These are phyloP conservation scores for Yponomeuta plumbellus DNA, from an alignment of 2,888 invertebrate genomes.

Conservation along the genomic window DNA sequence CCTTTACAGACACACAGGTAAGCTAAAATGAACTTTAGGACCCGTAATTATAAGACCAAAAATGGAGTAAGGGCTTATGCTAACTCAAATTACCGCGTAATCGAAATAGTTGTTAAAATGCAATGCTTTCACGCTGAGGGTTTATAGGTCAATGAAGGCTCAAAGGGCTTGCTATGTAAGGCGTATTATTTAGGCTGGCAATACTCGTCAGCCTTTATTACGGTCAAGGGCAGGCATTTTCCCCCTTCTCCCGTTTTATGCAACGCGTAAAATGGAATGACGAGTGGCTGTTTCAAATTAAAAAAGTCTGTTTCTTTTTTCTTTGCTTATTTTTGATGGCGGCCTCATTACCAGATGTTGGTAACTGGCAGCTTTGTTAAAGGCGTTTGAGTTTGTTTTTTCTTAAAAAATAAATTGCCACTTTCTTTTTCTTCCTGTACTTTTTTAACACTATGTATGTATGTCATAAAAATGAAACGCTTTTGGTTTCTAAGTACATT, in stretches of 20 bases:
- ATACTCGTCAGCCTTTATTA: constrained; percentile 9
- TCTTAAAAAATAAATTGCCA: too few species aligned
- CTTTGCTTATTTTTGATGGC: not conserved
- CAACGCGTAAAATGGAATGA: constrained; percentile 1
- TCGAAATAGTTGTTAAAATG: constrained; percentile 18
- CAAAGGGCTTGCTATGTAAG: not conserved
- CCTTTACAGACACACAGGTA: constrained; percentile 25
- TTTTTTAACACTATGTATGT: too few species aligned
- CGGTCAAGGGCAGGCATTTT: constrained; percentile 10
- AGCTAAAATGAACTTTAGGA: constrained; percentile 21
- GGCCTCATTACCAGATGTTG: not conserved
- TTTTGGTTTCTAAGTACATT: too few species aligned
- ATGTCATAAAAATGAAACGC: too few species aligned
- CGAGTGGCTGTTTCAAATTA: constrained; percentile 3
- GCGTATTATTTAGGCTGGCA: constrained; percentile 3
- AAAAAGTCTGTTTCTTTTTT: not conserved
- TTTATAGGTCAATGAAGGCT: constrained; percentile 8
- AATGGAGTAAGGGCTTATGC: constrained; percentile 21
- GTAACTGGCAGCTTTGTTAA: not conserved
- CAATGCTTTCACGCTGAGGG: constrained; percentile 13
- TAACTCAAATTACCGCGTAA: constrained; percentile 23
- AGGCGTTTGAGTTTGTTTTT: not conserved
- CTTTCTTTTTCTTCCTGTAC: too few species aligned
- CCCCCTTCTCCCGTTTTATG: not conserved
- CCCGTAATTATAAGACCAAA: not conserved